Percentiles rank a stretch among this genome's conserved stretches.
Evolutionary conservation across 2,888 invertebrate genomes (phyloP).

Genomic region (Tinea trinotella): DNA sequence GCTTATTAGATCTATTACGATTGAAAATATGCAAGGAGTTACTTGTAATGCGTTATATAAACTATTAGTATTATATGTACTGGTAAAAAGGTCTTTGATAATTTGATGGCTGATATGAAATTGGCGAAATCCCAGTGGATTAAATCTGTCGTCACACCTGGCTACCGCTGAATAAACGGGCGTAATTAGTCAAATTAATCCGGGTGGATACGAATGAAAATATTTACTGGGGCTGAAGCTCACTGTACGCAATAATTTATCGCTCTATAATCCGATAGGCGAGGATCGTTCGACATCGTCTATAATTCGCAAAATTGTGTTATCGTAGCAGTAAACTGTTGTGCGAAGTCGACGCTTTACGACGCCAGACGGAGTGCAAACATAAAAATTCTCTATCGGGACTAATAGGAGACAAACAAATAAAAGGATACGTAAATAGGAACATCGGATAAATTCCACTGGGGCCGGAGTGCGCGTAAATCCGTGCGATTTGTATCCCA

Average conservation of each 20-base stretch:
- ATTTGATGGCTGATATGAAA: background rate
- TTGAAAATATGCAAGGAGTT: too few relatives aligned
- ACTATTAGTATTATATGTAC: too few relatives aligned
- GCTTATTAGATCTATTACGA: too few relatives aligned
- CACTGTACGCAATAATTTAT: constrained; percentile 47
- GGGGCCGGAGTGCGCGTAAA: constrained; percentile 70
- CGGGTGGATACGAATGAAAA: constrained; percentile 46
- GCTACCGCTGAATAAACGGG: constrained; percentile 42
- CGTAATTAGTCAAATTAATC: constrained; percentile 56
- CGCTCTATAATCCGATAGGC: constrained; percentile 60
- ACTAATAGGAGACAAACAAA: constrained; percentile 71
- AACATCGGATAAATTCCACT: constrained; percentile 67
- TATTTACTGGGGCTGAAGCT: constrained; percentile 40
- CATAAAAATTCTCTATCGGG: constrained; percentile 72
- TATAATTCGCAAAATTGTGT: constrained; percentile 45
- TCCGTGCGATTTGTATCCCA: constrained; percentile 72
- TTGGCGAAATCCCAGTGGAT: constrained; percentile 31
- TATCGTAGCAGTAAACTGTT: constrained; percentile 64
- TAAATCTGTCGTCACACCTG: constrained; percentile 55
- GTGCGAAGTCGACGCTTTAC: constrained; percentile 67
- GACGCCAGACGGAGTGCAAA: constrained; percentile 63
- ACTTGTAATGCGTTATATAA: too few relatives aligned
- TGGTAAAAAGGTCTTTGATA: too few relatives aligned
- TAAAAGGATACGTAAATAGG: constrained; percentile 72
- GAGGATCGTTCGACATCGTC: constrained; percentile 41